These are phyloP conservation scores for Styela clava DNA, from an alignment of 23 tunicate species.

Conservation along the genomic window DNA sequence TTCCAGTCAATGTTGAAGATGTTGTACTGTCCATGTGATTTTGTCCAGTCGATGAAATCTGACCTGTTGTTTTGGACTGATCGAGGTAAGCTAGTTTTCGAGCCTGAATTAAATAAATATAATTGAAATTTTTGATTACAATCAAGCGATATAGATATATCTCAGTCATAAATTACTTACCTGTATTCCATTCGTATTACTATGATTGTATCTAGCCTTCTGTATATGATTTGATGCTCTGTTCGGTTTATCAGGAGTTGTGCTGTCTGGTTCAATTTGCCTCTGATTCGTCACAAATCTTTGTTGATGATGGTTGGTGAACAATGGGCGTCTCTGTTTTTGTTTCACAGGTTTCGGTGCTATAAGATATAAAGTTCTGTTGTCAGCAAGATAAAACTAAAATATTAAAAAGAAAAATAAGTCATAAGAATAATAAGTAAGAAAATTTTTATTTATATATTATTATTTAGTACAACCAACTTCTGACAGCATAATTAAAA, in stretches of 20 bases:
- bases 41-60: not conserved
- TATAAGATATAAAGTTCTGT: not conserved
- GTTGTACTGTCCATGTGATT: not conserved
- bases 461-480: too few relatives aligned
- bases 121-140: not conserved
- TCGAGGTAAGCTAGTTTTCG: slow-evolving; percentile 23
- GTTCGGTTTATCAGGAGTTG: slow-evolving; percentile 42
- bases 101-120: not conserved
- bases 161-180: too few relatives aligned
- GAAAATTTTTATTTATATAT: too few relatives aligned
- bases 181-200: slow-evolving; percentile 1
- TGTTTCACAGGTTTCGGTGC: slow-evolving; percentile 10
- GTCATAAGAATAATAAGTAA: too few relatives aligned
- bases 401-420: too few relatives aligned
- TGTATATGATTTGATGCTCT: slow-evolving; percentile 11
- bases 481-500: too few relatives aligned
- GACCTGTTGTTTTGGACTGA: slow-evolving; percentile 13
- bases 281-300: slow-evolving; percentile 3
- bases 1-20: not conserved
- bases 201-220: not conserved
- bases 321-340: slow-evolving; percentile 20
- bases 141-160: too few relatives aligned
- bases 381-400: too few relatives aligned
- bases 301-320: slow-evolving; percentile 16
- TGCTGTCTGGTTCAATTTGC: slow-evolving; percentile 37